These are phyloP conservation scores for Gymnothorax reevesii DNA, from an alignment of 2,797 vertebrate species.

Conservation along the genomic window DNA sequence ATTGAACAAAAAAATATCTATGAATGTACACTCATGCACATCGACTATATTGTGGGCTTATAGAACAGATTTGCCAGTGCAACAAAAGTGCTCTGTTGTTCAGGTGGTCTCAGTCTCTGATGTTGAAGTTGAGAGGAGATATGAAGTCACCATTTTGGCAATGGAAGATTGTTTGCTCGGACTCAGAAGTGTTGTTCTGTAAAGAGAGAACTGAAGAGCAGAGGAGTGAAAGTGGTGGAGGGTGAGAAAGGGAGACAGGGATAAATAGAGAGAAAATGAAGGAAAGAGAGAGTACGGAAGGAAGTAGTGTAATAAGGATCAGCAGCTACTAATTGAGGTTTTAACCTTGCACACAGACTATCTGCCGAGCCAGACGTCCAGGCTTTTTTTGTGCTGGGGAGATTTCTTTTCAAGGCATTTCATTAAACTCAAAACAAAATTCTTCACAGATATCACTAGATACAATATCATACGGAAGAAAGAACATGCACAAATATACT, in stretches of 20 bases:
- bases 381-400: neutral
- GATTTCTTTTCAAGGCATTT: neutral
- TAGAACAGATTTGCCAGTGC: too few species aligned
- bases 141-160: neutral
- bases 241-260: neutral
- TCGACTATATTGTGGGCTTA: too few species aligned
- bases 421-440: neutral
- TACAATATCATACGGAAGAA: neutral
- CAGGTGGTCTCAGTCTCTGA: neutral
- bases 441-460: neutral
- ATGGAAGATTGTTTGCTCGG: neutral
- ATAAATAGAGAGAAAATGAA: neutral
- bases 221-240: neutral
- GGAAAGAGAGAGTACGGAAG: neutral
- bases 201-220: neutral
- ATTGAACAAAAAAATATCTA: neutral
- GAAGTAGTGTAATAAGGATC: conserved; percentile 8
- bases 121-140: neutral
- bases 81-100: neutral
- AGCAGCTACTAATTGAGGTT: conserved; percentile 22
- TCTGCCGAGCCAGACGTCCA: neutral
- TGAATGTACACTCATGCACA: too few species aligned
- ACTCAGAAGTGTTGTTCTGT: neutral
- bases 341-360: conserved; percentile 20
- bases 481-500: too few species aligned